These are phyloP conservation scores for Octopus bimaculoides DNA, from an alignment of 1,140 invertebrate genomes.

Conservation along the genomic window DNA sequence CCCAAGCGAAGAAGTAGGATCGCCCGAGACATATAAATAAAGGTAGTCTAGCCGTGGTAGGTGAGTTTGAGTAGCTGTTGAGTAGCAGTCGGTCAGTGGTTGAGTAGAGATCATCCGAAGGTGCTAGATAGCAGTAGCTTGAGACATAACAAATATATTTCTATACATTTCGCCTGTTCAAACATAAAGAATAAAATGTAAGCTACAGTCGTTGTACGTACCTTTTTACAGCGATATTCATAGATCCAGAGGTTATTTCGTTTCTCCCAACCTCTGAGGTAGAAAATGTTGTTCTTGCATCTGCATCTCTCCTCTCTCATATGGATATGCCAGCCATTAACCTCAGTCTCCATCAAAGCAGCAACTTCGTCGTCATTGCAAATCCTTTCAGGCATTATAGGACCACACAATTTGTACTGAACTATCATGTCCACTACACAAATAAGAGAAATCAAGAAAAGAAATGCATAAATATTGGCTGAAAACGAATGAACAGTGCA, in stretches of 20 bases:
- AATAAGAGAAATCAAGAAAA: background rate
- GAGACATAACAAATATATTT: too few species aligned
- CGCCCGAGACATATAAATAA: too few species aligned
- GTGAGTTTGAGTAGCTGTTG: too few species aligned
- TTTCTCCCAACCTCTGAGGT: slow-evolving; percentile 10
- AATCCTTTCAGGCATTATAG: slow-evolving; percentile 9
- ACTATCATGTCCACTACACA: background rate
- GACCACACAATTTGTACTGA: slow-evolving; percentile 11
- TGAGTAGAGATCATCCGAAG: too few species aligned
- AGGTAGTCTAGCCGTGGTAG: too few species aligned
- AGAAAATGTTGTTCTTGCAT: background rate
- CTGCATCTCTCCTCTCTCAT: slow-evolving; percentile 6
- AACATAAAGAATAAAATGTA: too few species aligned
- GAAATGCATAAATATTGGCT: background rate
- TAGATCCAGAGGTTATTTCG: slow-evolving; percentile 6
- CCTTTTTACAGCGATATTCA: slow-evolving; percentile 6
- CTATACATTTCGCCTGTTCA: too few species aligned
- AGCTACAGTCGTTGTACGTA: background rate
- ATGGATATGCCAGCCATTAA: background rate
- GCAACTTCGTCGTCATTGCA: slow-evolving; percentile 1
- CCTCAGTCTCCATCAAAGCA: background rate
- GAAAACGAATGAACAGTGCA: too few species aligned
- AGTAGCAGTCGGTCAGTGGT: too few species aligned
- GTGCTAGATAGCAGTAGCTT: too few species aligned
- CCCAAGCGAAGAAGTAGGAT: too few species aligned